Base-by-base conservation (phyloP, 2,113 vertebrate species). In the Gyps fulvus region DNA sequence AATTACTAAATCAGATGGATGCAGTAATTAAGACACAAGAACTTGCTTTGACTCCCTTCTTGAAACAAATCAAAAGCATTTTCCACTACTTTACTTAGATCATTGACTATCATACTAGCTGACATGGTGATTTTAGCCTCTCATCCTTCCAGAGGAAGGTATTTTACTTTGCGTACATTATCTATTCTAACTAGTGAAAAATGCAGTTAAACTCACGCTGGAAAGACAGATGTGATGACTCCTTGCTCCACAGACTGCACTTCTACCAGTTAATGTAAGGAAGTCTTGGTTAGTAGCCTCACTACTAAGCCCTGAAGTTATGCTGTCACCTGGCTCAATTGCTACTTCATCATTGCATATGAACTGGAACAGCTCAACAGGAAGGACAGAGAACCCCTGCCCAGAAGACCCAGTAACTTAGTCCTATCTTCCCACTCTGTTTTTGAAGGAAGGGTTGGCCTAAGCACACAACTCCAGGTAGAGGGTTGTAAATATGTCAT, bases 401-500 rank as follows among this genome's bases (percentile, higher is more conserved):
- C 29, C 18, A 7, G 8, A 91, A 61, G 7, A 67, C 16, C 6
- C 29, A 42, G 20, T 23, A 83, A 63, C 31, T 38, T 11, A 29
- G n/a, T 40, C 31, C 27, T 36, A 49, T 61, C 36, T 36, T 89
- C 50, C 58, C 47, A 36, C 26, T 34, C 43, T 11, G 36, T n/a
- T 90, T 78, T 25, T 55, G n/a, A 84, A 95, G 40, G 62, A 83
- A 72, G 6, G 18, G 16, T 9, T 5, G 5, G n/a, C 45, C 43
- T 69, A 7, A 52, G 18, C 32, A 66, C 36, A 8, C 3, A 14
- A 18, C 3, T 6, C 57, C 36, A 49, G 9, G 29, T 31, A 74
- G 70, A 23, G 15, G 25, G 29, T 0, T 78, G 7, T 42, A 22
- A 14, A 5, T 14, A 16, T 7, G 5, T 31, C 66, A 61, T 0